phyloP scores from a whole-genome alignment of 2,888 invertebrate species.

The Drosophila rellima region DNA sequence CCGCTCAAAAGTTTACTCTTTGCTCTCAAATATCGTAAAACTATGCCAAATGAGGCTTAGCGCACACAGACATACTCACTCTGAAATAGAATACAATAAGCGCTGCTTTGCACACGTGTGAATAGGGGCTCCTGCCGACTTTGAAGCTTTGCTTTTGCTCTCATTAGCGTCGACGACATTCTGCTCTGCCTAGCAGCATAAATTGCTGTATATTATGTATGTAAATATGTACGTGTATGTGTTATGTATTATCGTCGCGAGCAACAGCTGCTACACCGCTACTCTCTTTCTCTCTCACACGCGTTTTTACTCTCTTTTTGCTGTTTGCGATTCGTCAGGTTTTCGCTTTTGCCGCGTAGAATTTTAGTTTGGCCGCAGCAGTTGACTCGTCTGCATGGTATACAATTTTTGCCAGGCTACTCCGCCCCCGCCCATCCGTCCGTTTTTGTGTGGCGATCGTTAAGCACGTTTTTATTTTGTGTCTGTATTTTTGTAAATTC shows the following conservation, averaged over 20 bases:
- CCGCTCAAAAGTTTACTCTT: slow-evolving; percentile 41
- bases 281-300: slow-evolving; percentile 7
- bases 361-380: slow-evolving; percentile 76
- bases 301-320: slow-evolving; percentile 25
- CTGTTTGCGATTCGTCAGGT: slow-evolving; percentile 52
- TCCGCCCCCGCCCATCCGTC: slow-evolving; percentile 38
- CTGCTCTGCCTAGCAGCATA: slow-evolving; percentile 54
- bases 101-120: slow-evolving; percentile 51
- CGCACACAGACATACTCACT: slow-evolving; percentile 31
- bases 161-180: slow-evolving; percentile 30
- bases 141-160: slow-evolving; percentile 33
- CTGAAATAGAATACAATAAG: slow-evolving; percentile 45
- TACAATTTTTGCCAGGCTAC: slow-evolving; percentile 38
- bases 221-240: slow-evolving; percentile 17
- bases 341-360: slow-evolving; percentile 63
- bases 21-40: slow-evolving; percentile 66
- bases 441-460: slow-evolving; percentile 57
- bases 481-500: slow-evolving; percentile 28
- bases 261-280: slow-evolving; percentile 67
- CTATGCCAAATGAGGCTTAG: slow-evolving; percentile 79
- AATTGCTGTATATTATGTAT: slow-evolving; percentile 71
- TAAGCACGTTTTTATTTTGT: slow-evolving; percentile 63
- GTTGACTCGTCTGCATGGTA: slow-evolving; percentile 79
- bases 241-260: slow-evolving; percentile 53
- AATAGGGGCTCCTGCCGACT: slow-evolving; percentile 32